Evolutionary conservation across 2,113 vertebrate genomes (phyloP).

Genomic region (Chloropsis hardwickii): DNA sequence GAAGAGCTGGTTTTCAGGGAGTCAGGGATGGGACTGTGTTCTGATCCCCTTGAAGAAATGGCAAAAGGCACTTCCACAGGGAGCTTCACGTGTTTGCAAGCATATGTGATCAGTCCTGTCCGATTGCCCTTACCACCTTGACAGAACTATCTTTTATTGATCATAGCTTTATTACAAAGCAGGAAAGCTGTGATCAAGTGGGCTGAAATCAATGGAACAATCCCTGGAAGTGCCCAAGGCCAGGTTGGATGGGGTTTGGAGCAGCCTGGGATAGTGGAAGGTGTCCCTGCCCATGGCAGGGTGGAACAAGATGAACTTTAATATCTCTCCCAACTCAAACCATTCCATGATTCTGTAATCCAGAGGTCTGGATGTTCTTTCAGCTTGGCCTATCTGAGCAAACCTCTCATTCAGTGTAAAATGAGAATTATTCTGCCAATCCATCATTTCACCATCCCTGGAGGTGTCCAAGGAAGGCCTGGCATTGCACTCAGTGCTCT

Average conservation of each 20-base stretch:
- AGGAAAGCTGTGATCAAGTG: background rate
- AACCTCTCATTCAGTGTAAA: background rate
- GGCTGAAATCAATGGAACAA: background rate
- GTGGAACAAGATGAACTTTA: background rate
- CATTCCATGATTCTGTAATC: background rate
- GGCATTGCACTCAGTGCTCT: background rate
- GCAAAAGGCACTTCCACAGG: background rate
- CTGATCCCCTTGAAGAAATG: background rate
- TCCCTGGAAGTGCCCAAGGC: background rate
- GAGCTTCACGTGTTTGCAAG: background rate
- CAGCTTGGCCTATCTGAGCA: background rate
- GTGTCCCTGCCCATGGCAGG: background rate
- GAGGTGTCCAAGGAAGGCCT: background rate
- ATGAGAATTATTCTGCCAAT: background rate
- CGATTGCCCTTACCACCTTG: background rate
- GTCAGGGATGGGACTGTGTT: background rate
- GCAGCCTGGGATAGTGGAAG: background rate
- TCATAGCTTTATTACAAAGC: background rate
- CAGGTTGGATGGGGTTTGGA: fast-evolving
- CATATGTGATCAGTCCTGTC: background rate
- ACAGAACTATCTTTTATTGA: background rate
- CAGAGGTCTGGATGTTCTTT: background rate
- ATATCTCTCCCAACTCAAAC: background rate
- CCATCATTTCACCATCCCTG: background rate
- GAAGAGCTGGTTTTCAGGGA: background rate